Evolutionary conservation across 2,113 vertebrate genomes (phyloP).

Genomic region (Glaucomys volans): DNA sequence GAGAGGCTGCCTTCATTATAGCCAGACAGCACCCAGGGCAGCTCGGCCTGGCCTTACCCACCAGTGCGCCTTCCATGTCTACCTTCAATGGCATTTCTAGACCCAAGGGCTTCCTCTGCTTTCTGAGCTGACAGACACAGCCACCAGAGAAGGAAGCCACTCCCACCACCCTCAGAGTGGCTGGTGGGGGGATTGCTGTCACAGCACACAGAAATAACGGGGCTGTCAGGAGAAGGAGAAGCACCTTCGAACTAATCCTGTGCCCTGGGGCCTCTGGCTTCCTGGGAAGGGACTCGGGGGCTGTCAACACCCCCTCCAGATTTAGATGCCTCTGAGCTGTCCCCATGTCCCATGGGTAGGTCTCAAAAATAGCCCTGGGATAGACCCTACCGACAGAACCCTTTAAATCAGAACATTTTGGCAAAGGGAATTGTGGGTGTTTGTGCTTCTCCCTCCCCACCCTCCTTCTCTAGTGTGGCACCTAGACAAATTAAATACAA

Average conservation of each 20-base stretch:
- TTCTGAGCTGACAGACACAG: not conserved
- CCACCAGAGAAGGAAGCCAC: slow-evolving; percentile 1
- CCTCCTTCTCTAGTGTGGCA: slow-evolving; percentile 40
- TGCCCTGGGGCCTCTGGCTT: not conserved
- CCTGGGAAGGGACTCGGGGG: not conserved
- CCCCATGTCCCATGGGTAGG: not conserved
- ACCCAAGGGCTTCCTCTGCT: not conserved
- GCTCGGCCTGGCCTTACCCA: not conserved
- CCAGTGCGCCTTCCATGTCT: not conserved
- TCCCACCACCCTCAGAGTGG: not conserved
- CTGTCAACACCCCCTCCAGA: not conserved
- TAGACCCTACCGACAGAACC: not conserved
- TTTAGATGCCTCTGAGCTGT: not conserved
- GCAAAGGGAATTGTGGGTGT: not conserved
- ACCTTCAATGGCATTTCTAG: not conserved
- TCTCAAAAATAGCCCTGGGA: not conserved
- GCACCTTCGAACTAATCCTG: not conserved
- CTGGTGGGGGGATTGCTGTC: not conserved
- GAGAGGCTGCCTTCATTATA: not conserved
- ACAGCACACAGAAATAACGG: not conserved
- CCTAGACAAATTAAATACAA: slow-evolving; percentile 75
- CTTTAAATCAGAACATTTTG: not conserved
- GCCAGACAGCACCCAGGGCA: not conserved
- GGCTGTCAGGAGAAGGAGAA: not conserved
- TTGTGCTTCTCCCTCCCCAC: slow-evolving; percentile 47